These are phyloP conservation scores for Chaetodon trifascialis DNA, from an alignment of 2,113 vertebrate species.

Conservation along the genomic window DNA sequence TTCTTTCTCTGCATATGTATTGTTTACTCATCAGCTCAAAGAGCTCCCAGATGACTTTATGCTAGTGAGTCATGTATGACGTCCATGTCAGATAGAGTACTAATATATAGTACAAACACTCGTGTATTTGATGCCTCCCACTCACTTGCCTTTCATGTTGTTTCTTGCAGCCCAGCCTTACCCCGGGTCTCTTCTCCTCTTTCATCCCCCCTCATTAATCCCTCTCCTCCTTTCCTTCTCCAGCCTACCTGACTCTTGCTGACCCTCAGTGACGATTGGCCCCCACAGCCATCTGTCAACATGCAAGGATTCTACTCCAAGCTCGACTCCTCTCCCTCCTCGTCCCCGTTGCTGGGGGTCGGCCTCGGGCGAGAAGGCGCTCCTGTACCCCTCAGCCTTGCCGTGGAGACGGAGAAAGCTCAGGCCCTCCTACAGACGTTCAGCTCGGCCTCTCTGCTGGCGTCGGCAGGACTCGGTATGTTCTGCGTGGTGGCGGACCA, in stretches of 20 bases:
- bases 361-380: conserved; percentile 56
- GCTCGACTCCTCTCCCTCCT: conserved; percentile 76
- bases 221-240: not conserved
- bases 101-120: not conserved
- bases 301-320: conserved; percentile 86
- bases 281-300: conserved; percentile 43
- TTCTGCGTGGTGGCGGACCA: conserved; percentile 92
- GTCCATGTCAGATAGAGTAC: not conserved
- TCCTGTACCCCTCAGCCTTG: conserved; percentile 83
- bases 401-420: conserved; percentile 91
- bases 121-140: not conserved
- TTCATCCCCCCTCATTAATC: not conserved
- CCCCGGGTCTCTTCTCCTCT: not conserved
- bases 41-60: not conserved
- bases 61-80: too few relatives aligned
- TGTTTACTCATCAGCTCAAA: not conserved
- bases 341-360: conserved; percentile 57
- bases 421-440: conserved; percentile 92
- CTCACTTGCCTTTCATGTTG: not conserved
- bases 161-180: too few relatives aligned
- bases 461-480: conserved; percentile 89
- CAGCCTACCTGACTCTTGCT: conserved; percentile 65
- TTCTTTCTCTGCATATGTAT: not conserved
- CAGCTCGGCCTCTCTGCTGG: conserved; percentile 90
- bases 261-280: conserved; percentile 65